Percentiles rank a stretch among this genome's conserved stretches.
These are phyloP conservation scores for Clarias magur DNA, from an alignment of 2,113 vertebrate species.

Conservation along the genomic window DNA sequence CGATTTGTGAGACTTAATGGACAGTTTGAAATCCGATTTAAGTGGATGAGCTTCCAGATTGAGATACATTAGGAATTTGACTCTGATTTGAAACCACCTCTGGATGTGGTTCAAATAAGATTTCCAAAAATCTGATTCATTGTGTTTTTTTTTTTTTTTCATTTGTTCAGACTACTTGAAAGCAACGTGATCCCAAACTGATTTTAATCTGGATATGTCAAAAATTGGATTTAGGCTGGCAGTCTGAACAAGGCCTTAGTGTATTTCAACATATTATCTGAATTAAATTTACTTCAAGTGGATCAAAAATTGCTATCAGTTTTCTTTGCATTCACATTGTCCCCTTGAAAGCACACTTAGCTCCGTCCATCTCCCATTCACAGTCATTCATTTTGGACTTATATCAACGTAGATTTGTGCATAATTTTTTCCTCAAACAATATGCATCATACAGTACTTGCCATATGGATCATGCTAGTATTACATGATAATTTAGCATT, in stretches of 20 bases:
- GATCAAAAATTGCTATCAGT: neutral
- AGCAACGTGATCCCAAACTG: no score
- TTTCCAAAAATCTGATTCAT: no score
- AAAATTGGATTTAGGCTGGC: no score
- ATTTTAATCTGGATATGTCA: no score
- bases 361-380: neutral
- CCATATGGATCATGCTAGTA: neutral
- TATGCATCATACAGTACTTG: neutral
- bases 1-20: no score
- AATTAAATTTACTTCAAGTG: neutral
- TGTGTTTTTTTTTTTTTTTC: no score
- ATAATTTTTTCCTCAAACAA: neutral
- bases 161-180: no score
- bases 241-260: neutral
- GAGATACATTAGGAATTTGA: no score
- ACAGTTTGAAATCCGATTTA: no score
- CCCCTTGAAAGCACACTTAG: neutral
- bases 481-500: neutral
- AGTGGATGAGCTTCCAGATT: no score
- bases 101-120: no score
- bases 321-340: neutral
- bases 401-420: neutral
- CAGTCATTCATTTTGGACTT: neutral
- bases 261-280: neutral
- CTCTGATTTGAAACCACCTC: no score